Base-by-base conservation (phyloP, 2,113 vertebrate species). In the Vireo altiloquus region DNA sequence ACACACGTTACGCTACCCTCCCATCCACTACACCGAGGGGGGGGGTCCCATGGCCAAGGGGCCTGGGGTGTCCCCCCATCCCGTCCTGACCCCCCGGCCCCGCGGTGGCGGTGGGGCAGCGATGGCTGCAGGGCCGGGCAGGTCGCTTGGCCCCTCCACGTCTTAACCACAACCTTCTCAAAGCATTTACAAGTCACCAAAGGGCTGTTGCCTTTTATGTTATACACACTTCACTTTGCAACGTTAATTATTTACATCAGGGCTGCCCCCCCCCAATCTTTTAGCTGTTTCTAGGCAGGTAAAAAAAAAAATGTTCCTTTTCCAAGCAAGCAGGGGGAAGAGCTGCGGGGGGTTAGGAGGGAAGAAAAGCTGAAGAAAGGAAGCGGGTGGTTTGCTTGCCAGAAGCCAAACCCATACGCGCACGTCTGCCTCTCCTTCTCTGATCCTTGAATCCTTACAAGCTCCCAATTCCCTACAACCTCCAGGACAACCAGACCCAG, bases 161-260 rank as follows among this genome's bases (percentile, higher is more conserved):
- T 96, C 97, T 97, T 88, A 92, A 39, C 96, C 97, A 95, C 95
- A 89, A 97, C 96, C 77, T 97, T 31, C 97, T 97, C 96, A 92
- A 94, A 96, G 97, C 97, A 97, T 97, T 98, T 98, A 98, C 98
- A 98, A 97, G 97, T 97, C 92, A 97, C 97, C 97, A 92, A 96
- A 97, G 95, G 97, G 97, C 94, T 95, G 97, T 92, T 95, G 92
- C 96, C 96, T 96, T 95, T 97, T 96, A 95, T 96, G 90, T 97
- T 97, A 97, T 97, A 97, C 97, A 98, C 97, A 97, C 96, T 97
- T 96, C 97, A 97, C 94, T 97, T 97, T 96, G 95, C 53, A 97
- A 97, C 80, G 95, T 96, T 93, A 93, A 89, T 94, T 98, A 98
- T 98, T 98, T 98, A 98, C 98, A 98, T 97, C 95, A 97, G 93